Evolutionary conservation across 2,113 vertebrate species (phyloP).

Genomic region (Suncus etruscus): DNA sequence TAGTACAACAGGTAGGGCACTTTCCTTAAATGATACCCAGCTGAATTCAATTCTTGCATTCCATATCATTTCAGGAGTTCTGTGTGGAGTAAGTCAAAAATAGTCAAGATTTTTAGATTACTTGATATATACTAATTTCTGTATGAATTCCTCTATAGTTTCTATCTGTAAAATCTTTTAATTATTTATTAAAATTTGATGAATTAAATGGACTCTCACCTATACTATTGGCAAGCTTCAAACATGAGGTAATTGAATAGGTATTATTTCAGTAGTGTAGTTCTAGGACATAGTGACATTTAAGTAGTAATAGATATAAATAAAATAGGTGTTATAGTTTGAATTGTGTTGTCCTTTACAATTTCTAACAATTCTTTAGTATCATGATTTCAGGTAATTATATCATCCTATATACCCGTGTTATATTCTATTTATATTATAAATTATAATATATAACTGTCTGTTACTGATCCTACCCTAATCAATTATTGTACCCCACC

Average conservation of each 20-base stretch:
- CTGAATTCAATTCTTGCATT: no score
- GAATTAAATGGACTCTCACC: slow-evolving; percentile 85
- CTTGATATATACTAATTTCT: slow-evolving; percentile 71
- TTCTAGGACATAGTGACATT: slow-evolving; percentile 73
- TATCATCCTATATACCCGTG: neutral
- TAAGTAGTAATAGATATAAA: slow-evolving; percentile 78
- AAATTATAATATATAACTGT: neutral
- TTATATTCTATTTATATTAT: slow-evolving; percentile 52
- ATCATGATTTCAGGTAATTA: slow-evolving; percentile 66
- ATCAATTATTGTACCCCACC: no score
- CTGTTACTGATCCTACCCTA: no score
- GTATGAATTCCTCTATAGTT: slow-evolving; percentile 68
- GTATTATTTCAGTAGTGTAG: slow-evolving; percentile 84
- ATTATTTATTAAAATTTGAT: slow-evolving; percentile 85
- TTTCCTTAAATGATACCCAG: no score
- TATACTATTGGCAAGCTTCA: slow-evolving; percentile 84
- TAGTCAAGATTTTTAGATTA: neutral
- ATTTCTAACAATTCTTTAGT: slow-evolving; percentile 69
- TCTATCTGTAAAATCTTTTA: slow-evolving; percentile 84
- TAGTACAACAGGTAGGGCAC: no score
- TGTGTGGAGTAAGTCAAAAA: neutral
- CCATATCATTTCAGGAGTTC: no score
- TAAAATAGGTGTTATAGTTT: slow-evolving; percentile 78
- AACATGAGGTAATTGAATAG: slow-evolving; percentile 84
- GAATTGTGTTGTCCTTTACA: slow-evolving; percentile 72